Percentiles rank a stretch among this genome's conserved stretches.
Evolutionary conservation across 2,888 invertebrate species (phyloP).

Genomic region (Aporophyla lueneburgensis): DNA sequence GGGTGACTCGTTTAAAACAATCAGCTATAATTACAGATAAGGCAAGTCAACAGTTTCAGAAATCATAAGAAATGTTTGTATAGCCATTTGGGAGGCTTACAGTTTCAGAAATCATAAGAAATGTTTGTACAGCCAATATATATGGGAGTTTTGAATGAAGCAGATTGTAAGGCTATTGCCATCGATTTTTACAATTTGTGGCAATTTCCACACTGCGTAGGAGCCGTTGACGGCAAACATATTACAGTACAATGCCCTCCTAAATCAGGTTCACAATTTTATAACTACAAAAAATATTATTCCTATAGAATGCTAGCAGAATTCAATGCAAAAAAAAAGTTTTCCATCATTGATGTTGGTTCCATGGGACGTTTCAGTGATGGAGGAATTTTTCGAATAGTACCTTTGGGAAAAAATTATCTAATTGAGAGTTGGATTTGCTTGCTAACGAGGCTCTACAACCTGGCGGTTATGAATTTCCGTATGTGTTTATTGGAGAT

Average conservation of each 20-base stretch:
- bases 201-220: constrained; percentile 38
- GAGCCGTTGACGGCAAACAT: constrained; percentile 31
- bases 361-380: no score
- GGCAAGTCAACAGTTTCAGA: constrained; percentile 32
- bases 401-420: no score
- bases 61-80: constrained; percentile 30
- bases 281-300: constrained; percentile 46
- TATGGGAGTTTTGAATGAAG: constrained; percentile 38
- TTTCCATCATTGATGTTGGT: constrained; percentile 17
- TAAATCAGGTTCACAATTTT: constrained; percentile 38
- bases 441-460: no score
- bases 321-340: constrained; percentile 33
- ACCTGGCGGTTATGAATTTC: no score
- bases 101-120: no score
- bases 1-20: constrained; percentile 37
- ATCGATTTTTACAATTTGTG: constrained; percentile 36
- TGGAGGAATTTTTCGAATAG: no score
- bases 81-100: constrained; percentile 28
- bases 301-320: constrained; percentile 37
- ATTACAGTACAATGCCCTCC: constrained; percentile 50
- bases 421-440: no score
- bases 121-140: constrained; percentile 19
- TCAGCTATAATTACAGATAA: background rate
- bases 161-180: constrained; percentile 28
- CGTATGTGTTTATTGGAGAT: no score